Conservation (phyloP, 2,888 invertebrate species). For the Dicyrtomina minuta region DNA sequence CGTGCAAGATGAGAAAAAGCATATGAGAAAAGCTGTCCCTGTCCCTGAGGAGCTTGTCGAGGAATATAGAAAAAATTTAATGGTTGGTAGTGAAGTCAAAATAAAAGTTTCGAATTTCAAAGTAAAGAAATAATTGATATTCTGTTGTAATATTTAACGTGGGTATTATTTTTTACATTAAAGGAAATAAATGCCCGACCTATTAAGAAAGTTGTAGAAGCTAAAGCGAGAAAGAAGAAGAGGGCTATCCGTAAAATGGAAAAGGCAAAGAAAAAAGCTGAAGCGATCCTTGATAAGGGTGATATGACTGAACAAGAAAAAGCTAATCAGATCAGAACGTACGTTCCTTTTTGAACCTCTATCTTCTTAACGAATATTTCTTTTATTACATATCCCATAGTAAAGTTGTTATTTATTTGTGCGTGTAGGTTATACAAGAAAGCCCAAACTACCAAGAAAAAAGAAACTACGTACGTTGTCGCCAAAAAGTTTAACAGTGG, state of each 20-base stretch:
- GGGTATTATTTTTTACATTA: not conserved
- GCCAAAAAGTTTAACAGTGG: slow-evolving; percentile 82
- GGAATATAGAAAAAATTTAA: slow-evolving; percentile 72
- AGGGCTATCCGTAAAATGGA: slow-evolving; percentile 82
- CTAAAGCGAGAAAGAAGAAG: slow-evolving; percentile 95
- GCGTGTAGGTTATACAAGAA: slow-evolving; percentile 83
- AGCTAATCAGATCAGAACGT: slow-evolving; percentile 85
- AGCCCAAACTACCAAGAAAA: slow-evolving; percentile 78
- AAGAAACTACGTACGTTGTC: slow-evolving; percentile 89
- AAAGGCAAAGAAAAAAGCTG: slow-evolving; percentile 93
- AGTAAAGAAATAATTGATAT: too few species aligned
- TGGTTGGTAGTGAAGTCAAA: slow-evolving; percentile 33
- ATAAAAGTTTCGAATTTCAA: too few species aligned
- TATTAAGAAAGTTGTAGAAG: slow-evolving; percentile 97
- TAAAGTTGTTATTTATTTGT: too few species aligned
- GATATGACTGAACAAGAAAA: slow-evolving; percentile 93
- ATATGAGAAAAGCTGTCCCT: slow-evolving; percentile 78
- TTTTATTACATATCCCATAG: too few species aligned
- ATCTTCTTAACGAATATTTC: too few species aligned
- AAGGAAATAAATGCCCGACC: slow-evolving; percentile 87
- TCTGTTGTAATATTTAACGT: too few species aligned
- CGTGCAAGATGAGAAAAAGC: slow-evolving; percentile 84
- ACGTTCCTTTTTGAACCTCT: slow-evolving; percentile 58
- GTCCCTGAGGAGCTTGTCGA: slow-evolving; percentile 82
- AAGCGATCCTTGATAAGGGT: slow-evolving; percentile 83